Conservation (phyloP, 2,888 invertebrate species). For the Escarpia spicata region DNA sequence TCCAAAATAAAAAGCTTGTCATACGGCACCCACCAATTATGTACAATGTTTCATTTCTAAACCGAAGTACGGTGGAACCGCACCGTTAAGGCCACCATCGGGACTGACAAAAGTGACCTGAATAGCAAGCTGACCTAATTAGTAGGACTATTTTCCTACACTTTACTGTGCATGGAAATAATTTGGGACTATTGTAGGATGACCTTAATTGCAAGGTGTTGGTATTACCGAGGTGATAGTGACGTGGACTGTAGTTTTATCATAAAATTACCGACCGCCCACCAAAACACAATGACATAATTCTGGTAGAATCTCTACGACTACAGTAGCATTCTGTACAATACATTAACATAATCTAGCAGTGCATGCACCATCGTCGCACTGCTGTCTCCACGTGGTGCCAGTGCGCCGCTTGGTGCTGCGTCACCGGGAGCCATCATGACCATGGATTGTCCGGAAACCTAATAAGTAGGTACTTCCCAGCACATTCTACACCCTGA, state of each 20-base stretch:
- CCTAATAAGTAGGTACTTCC: constrained; percentile 65
- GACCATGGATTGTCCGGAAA: constrained; percentile 66
- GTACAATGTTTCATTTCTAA: neutral
- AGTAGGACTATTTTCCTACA: no score
- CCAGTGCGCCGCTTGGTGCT: neutral
- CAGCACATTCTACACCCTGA: constrained; percentile 63
- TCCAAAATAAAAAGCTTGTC: neutral
- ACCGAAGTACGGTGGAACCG: neutral
- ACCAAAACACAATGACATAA: neutral
- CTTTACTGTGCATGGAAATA: no score
- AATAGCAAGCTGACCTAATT: no score
- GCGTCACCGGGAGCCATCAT: neutral
- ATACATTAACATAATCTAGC: neutral
- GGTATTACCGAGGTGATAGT: no score
- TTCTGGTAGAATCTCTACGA: neutral
- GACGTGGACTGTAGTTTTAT: neutral
- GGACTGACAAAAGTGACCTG: no score
- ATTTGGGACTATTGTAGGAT: no score
- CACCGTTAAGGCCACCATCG: no score
- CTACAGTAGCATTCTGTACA: neutral
- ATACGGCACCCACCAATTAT: neutral
- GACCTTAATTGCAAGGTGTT: no score
- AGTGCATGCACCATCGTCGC: neutral
- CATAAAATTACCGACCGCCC: neutral
- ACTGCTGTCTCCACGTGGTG: neutral